Evolutionary conservation across 2,113 vertebrate species (phyloP).

Genomic region (Hydrolagus affinis): DNA sequence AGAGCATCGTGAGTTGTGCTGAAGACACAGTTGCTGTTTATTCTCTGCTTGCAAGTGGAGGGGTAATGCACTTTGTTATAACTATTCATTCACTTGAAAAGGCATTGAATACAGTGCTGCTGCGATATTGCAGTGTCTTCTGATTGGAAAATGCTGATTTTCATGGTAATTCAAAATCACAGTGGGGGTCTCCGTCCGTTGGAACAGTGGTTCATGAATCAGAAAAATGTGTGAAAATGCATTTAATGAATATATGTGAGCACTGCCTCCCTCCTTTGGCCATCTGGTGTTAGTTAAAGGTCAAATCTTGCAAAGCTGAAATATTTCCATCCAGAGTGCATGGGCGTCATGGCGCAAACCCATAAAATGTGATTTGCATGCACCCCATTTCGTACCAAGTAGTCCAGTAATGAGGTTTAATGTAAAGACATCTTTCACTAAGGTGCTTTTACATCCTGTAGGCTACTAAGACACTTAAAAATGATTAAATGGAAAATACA

Average conservation of each 20-base stretch:
- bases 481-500: slow-evolving; percentile 2
- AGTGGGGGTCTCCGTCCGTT: not conserved
- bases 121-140: not conserved
- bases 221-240: slow-evolving; percentile 1
- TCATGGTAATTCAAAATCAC: not conserved
- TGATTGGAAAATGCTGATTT: not conserved
- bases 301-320: not conserved
- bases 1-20: not conserved
- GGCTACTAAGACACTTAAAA: not conserved
- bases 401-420: not conserved
- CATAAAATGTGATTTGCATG: not conserved
- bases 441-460: not conserved
- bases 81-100: not conserved
- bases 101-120: not conserved
- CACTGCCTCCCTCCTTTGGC: too few relatives aligned
- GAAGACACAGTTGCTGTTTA: not conserved
- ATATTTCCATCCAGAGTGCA: not conserved
- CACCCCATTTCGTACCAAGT: not conserved
- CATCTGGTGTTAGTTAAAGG: not conserved
- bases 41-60: not conserved
- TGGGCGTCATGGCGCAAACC: not conserved
- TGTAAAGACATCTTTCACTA: not conserved
- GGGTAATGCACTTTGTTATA: not conserved
- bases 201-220: not conserved
- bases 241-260: not conserved